phyloP scores from a whole-genome alignment of 2,113 vertebrate species.

The Seriola dumerili region DNA sequence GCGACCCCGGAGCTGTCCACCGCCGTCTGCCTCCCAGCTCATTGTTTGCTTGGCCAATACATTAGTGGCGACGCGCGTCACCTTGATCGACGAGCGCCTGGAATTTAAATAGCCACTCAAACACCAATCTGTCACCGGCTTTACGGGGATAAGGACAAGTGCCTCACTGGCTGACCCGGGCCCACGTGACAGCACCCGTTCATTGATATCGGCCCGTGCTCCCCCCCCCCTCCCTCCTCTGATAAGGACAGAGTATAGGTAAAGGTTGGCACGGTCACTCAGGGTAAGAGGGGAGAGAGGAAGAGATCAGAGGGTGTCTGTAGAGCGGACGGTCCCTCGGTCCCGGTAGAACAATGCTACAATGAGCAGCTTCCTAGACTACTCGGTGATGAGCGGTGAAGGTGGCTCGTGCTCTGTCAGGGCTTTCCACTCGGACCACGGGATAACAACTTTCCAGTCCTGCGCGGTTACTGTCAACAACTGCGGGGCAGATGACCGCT shows the following conservation, averaged over 20 bases:
- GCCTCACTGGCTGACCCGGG: conserved; percentile 90
- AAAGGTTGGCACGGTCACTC: conserved; percentile 94
- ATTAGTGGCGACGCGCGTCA: conserved; percentile 88
- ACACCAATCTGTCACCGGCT: conserved; percentile 91
- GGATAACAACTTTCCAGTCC: conserved; percentile 97
- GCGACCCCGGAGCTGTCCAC: conserved; percentile 77
- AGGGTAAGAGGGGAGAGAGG: conserved; percentile 79
- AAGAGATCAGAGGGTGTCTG: conserved; percentile 84
- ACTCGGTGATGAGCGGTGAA: conserved; percentile 90
- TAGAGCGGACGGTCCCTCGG: conserved; percentile 79
- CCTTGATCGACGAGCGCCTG: conserved; percentile 90
- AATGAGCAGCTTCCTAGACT: conserved; percentile 98
- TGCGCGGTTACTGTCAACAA: conserved; percentile 92
- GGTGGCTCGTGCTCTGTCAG: conserved; percentile 90
- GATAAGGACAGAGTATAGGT: conserved; percentile 89
- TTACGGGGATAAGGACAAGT: conserved; percentile 87
- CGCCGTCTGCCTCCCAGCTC: conserved; percentile 78
- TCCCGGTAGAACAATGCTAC: conserved; percentile 90
- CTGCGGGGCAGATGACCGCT: conserved; percentile 92
- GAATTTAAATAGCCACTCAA: conserved; percentile 96
- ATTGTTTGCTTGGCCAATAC: conserved; percentile 84
- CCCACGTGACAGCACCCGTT: conserved; percentile 89
- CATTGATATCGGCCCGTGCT: conserved; percentile 92
- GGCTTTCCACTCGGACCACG: conserved; percentile 93
- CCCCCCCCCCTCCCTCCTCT: conserved; percentile 54